Base-by-base conservation (phyloP, 2,888 invertebrate genomes). In the Acholoe squamosa region DNA sequence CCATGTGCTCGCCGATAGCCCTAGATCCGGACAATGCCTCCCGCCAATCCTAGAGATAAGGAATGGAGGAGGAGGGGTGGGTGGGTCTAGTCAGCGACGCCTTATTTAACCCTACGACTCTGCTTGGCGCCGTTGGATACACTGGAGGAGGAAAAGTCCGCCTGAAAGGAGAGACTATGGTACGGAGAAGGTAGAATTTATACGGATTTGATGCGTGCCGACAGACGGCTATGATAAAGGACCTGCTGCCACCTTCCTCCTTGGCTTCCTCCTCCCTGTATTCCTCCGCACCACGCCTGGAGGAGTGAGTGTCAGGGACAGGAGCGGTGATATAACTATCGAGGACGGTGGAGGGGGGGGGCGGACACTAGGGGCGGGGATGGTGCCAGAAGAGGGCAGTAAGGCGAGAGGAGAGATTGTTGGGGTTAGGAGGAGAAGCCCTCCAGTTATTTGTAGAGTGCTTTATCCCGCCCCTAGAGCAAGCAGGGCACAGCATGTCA, bases 21-120 rank as follows among this genome's bases (percentile, higher is more conserved):
- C 43, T 0, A 14, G 7, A 61, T 5, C 28, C 76, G 0, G 76
- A 76, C 76, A 76, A 76, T 76, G 25, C 76, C 76, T 22, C n/a
- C 80, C 80, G 33, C 80, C 33, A 71, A 25, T 80, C 34, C 80
- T 71, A 25, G 71, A 34, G 61, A 61, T 34, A 34, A 71, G 71
- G 28, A 0, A 25, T 28, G 0, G 14, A 71, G 14, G 14, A 1
- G n/a, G 28, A 14, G 71, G 16, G 80, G 33, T 80, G 33, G 33
- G 80, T 22, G 7, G 28, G 34, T 80, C 80, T 80, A 80, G 33
- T 19, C 34, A 80, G 33, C 80, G 80, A 16, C 71, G 43, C 34
- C 34, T n/a, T 34, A 80, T 80, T 80, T 80, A 80, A 80, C 80
- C 80, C 80, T 80, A 16, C 16, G n/a, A 33, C 80, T 19, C 80